A percentile compares a stretch with the other conserved stretches of the same genome.
These are phyloP conservation scores for Callinectes sapidus DNA, from an alignment of 2,888 invertebrate genomes.

Conservation along the genomic window DNA sequence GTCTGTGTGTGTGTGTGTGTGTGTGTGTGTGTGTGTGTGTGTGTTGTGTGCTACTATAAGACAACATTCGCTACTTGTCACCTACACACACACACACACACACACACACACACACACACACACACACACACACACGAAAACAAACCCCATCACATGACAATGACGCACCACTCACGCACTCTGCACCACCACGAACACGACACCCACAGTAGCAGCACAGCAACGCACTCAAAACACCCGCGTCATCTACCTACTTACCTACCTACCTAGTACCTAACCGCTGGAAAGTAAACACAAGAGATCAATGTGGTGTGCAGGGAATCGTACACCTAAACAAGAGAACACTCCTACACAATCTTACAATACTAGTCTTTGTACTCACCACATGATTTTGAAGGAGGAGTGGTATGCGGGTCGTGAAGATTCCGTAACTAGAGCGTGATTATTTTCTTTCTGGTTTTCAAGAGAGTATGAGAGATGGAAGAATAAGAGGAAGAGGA, in stretches of 20 bases:
- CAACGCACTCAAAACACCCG: background rate
- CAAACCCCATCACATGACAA: background rate
- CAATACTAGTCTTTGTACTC: background rate
- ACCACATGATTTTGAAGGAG: constrained; percentile 13
- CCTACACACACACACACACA: too few relatives aligned
- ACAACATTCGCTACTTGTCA: too few relatives aligned
- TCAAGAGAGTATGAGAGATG: background rate
- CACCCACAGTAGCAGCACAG: background rate
- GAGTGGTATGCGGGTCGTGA: background rate
- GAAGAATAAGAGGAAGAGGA: background rate
- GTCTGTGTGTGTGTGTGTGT: constrained; percentile 7
- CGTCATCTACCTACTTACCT: background rate
- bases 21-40: constrained; percentile 15
- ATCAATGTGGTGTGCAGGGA: background rate
- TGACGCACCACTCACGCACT: background rate
- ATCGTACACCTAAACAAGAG: background rate
- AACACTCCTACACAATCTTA: background rate
- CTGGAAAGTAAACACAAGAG: constrained; percentile 2
- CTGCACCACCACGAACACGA: background rate
- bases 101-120: too few relatives aligned
- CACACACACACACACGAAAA: background rate
- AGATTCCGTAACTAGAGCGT: background rate
- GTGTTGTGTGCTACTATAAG: too few relatives aligned
- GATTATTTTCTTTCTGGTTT: background rate
- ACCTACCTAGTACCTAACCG: background rate